phyloP scores from a whole-genome alignment of 2,113 vertebrate genomes.

The Bucco capensis region DNA sequence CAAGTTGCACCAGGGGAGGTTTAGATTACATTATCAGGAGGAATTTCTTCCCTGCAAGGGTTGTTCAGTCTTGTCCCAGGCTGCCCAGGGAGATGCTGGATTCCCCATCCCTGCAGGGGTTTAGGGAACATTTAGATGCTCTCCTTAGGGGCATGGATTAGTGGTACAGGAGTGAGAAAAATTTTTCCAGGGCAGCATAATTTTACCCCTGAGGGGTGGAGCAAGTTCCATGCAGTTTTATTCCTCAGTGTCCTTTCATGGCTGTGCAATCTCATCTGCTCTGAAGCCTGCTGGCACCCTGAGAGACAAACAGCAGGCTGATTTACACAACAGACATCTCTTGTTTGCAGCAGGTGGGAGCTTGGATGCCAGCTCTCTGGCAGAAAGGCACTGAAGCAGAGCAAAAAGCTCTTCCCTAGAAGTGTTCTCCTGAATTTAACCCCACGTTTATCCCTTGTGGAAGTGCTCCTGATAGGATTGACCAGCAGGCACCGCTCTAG shows the following conservation, averaged over 20 bases:
- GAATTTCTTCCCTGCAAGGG: too few species aligned
- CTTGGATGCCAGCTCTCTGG: background rate
- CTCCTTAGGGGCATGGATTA: too few species aligned
- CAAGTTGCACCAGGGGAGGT: too few species aligned
- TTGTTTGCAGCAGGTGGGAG: background rate
- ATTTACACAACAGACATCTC: background rate
- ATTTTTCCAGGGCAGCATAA: background rate
- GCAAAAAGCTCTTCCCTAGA: background rate
- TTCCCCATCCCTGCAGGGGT: too few species aligned
- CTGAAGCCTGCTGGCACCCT: background rate
- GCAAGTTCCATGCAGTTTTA: background rate
- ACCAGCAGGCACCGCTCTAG: constrained; percentile 50
- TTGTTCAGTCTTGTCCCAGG: too few species aligned
- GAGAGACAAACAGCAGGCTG: background rate
- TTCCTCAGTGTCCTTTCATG: background rate
- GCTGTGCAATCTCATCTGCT: background rate
- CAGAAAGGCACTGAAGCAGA: background rate
- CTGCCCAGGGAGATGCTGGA: too few species aligned
- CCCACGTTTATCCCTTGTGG: background rate
- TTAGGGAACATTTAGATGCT: too few species aligned
- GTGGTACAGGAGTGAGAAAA: background rate
- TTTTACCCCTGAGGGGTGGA: background rate
- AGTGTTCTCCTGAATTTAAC: background rate
- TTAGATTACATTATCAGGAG: too few species aligned
- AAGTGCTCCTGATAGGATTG: background rate